Percentiles rank a stretch among this genome's conserved stretches.
Conservation (phyloP, 2,888 invertebrate genomes). For the Pollenia angustigena region DNA sequence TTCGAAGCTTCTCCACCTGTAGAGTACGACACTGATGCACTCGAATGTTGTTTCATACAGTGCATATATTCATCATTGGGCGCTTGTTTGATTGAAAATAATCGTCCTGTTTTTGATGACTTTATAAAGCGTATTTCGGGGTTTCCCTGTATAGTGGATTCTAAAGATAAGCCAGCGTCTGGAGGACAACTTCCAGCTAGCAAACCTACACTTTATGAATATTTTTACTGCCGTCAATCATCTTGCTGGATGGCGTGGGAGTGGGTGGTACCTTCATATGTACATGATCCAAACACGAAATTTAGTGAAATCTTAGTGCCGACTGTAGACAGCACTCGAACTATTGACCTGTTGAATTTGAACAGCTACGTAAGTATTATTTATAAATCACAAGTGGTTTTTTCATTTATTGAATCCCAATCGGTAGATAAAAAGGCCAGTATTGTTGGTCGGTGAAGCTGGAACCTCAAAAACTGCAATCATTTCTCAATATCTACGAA, state of each 20-base stretch:
- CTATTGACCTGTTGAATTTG: slow-evolving; percentile 90
- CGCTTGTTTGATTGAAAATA: slow-evolving; percentile 89
- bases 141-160: slow-evolving; percentile 89
- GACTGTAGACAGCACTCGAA: slow-evolving; percentile 93
- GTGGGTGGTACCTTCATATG: slow-evolving; percentile 90
- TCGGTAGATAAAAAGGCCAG: slow-evolving; percentile 88
- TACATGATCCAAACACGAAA: slow-evolving; percentile 88
- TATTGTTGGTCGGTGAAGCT: slow-evolving; percentile 94
- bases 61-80: slow-evolving; percentile 94
- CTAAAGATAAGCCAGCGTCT: slow-evolving; percentile 87
- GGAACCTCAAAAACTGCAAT: slow-evolving; percentile 97
- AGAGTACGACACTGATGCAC: slow-evolving; percentile 85
- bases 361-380: slow-evolving; percentile 88
- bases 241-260: slow-evolving; percentile 94
- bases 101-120: slow-evolving; percentile 90
- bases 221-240: slow-evolving; percentile 89
- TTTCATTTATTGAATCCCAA: not conserved
- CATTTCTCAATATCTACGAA: slow-evolving; percentile 91
- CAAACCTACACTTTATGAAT: slow-evolving; percentile 91
- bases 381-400: not conserved
- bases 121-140: slow-evolving; percentile 89
- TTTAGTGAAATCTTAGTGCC: slow-evolving; percentile 95
- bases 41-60: slow-evolving; percentile 90
- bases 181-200: slow-evolving; percentile 90
- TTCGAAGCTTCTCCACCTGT: slow-evolving; percentile 84